Evolutionary conservation across 1,140 invertebrate species (phyloP).

Genomic region (Drosophila kohkoa): DNA sequence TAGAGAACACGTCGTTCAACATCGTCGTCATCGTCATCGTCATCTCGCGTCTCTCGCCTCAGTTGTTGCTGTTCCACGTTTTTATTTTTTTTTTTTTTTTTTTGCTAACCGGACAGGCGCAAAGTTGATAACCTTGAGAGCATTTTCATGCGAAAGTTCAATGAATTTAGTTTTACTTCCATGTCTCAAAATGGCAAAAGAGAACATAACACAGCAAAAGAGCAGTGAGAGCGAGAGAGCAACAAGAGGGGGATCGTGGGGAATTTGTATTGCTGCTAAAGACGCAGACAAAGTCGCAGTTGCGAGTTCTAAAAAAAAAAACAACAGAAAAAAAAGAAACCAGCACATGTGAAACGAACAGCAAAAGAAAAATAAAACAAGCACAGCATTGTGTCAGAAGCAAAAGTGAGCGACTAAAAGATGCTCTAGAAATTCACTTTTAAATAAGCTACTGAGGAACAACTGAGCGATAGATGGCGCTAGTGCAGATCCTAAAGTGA

Average conservation of each 20-base stretch:
- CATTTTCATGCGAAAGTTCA: slow-evolving; percentile 85
- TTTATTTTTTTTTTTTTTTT: slow-evolving; percentile 30
- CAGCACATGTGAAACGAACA: slow-evolving; percentile 65
- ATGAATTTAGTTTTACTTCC: slow-evolving; percentile 84
- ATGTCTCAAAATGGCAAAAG: slow-evolving; percentile 57
- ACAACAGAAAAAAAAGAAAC: slow-evolving; percentile 48
- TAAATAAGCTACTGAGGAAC: no score
- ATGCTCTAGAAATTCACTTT: no score
- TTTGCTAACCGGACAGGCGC: slow-evolving; percentile 69
- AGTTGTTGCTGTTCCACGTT: slow-evolving; percentile 48
- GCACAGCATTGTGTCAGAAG: no score
- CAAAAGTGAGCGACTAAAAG: not conserved
- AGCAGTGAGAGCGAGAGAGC: slow-evolving; percentile 6
- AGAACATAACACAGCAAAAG: slow-evolving; percentile 13
- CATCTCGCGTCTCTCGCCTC: slow-evolving; percentile 7
- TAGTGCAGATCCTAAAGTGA: no score
- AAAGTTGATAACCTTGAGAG: slow-evolving; percentile 85
- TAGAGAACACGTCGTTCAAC: slow-evolving; percentile 66
- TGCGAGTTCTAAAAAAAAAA: slow-evolving; percentile 36
- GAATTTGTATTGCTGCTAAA: slow-evolving; percentile 12
- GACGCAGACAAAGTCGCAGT: slow-evolving; percentile 42
- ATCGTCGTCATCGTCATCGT: slow-evolving; percentile 16
- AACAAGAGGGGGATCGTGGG: not conserved
- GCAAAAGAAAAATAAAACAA: slow-evolving; percentile 25
- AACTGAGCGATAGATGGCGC: no score